Percentiles rank a stretch among this genome's conserved stretches.
Evolutionary conservation across 2,888 invertebrate genomes (phyloP).

Genomic region (Cremastinae sp.): DNA sequence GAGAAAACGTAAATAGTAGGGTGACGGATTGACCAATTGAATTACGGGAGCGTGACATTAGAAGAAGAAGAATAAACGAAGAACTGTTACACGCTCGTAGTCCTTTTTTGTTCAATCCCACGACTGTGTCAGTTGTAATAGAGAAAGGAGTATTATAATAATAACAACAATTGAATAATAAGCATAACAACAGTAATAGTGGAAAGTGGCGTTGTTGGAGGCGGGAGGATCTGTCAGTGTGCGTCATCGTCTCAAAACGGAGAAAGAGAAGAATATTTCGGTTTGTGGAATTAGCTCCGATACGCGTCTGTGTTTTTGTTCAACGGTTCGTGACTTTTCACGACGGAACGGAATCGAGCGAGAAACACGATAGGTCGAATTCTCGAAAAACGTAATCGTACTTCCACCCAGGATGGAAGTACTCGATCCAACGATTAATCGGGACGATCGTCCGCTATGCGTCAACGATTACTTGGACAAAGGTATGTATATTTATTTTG

Average conservation of each 20-base stretch:
- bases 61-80: not conserved
- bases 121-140: slow-evolving; percentile 1
- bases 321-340: not conserved
- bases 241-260: slow-evolving; percentile 47
- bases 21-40: slow-evolving; percentile 40
- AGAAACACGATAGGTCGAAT: slow-evolving; percentile 11
- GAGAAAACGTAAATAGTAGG: too few relatives aligned
- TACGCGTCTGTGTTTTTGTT: not conserved
- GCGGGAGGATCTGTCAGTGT: slow-evolving; percentile 29
- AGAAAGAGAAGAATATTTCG: slow-evolving; percentile 17
- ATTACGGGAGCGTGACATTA: slow-evolving; percentile 28
- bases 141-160: slow-evolving; percentile 20
- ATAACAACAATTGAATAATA: slow-evolving; percentile 22
- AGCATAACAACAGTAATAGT: slow-evolving; percentile 9
- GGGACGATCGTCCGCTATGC: slow-evolving; percentile 77
- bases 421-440: slow-evolving; percentile 76
- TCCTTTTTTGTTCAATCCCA: not conserved
- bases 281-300: not conserved
- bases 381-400: slow-evolving; percentile 17
- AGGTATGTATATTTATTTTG: slow-evolving; percentile 67
- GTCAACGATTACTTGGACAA: slow-evolving; percentile 75
- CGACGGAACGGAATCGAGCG: too few relatives aligned
- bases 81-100: too few relatives aligned
- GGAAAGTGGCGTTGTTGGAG: slow-evolving; percentile 7
- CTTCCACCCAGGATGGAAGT: slow-evolving; percentile 71